Conservation (phyloP, 2,888 invertebrate species). For the Orthosia incerta region DNA sequence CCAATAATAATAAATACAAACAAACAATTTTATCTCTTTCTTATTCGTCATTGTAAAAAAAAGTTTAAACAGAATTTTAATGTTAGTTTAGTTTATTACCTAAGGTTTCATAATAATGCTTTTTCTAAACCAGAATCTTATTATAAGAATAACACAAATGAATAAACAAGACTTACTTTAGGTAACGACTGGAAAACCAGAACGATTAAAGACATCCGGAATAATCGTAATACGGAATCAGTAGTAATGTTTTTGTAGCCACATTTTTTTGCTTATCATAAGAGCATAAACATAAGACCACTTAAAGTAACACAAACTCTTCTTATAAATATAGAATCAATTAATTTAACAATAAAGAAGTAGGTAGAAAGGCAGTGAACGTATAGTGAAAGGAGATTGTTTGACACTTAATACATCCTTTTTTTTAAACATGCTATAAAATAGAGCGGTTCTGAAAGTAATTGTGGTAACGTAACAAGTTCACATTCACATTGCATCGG, state of each 20-base stretch:
- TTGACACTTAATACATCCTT: constrained; percentile 38
- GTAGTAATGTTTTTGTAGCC: constrained; percentile 6
- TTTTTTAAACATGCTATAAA: constrained; percentile 34
- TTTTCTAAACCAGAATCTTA: background rate
- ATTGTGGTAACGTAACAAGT: constrained; percentile 9
- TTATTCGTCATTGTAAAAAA: too few relatives aligned
- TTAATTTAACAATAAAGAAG: constrained; percentile 43
- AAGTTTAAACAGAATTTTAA: too few relatives aligned
- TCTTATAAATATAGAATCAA: constrained; percentile 20
- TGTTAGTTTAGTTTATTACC: too few relatives aligned
- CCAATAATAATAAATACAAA: too few relatives aligned
- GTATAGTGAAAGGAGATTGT: constrained; percentile 61
- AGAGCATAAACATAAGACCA: constrained; percentile 12
- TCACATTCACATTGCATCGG: constrained; percentile 1
- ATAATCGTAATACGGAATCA: constrained; percentile 1
- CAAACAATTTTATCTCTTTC: too few relatives aligned
- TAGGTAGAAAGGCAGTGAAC: constrained; percentile 45
- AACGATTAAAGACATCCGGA: constrained; percentile 9
- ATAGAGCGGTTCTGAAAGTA: constrained; percentile 33
- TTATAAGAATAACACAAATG: background rate
- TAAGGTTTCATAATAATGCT: too few relatives aligned
- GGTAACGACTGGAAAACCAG: background rate
- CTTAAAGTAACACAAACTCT: constrained; percentile 9
- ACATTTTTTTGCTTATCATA: background rate
- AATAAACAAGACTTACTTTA: background rate